A percentile compares a stretch with the other conserved stretches of the same genome.
Conservation (phyloP, 2,113 vertebrate genomes). For the Tachysurus fulvidraco region DNA sequence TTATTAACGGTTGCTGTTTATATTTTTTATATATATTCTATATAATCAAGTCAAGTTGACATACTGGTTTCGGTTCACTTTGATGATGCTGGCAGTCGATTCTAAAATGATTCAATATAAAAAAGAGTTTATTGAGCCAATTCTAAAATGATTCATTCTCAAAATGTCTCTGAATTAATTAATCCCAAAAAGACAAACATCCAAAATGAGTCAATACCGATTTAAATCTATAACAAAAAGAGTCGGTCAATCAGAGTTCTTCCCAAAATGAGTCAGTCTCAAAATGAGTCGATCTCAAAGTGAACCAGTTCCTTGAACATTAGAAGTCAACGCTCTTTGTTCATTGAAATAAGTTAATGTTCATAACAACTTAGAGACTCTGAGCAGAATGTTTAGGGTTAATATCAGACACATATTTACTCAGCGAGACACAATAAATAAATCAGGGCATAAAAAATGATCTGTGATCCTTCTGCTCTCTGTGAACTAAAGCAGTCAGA, state of each 20-base stretch:
- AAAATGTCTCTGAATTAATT: neutral
- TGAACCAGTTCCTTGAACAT: neutral
- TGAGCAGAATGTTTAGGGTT: neutral
- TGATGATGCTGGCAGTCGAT: neutral
- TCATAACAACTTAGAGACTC: neutral
- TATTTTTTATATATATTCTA: neutral
- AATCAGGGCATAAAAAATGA: neutral
- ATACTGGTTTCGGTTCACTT: neutral
- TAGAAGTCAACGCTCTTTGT: too few relatives aligned
- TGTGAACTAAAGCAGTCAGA: constrained; percentile 39
- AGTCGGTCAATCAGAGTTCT: neutral
- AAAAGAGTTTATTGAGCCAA: neutral
- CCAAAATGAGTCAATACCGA: neutral
- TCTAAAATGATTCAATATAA: neutral
- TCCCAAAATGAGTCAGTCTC: neutral
- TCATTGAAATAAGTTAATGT: neutral
- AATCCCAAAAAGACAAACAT: neutral
- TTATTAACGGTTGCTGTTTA: neutral
- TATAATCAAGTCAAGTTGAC: neutral
- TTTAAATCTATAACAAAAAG: neutral
- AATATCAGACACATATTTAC: neutral
- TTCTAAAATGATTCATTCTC: neutral
- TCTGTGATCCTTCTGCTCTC: neutral
- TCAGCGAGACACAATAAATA: neutral
- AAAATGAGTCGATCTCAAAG: neutral